Base-by-base conservation (phyloP, 2,797 vertebrate species). In the Silurus lanzhouensis region DNA sequence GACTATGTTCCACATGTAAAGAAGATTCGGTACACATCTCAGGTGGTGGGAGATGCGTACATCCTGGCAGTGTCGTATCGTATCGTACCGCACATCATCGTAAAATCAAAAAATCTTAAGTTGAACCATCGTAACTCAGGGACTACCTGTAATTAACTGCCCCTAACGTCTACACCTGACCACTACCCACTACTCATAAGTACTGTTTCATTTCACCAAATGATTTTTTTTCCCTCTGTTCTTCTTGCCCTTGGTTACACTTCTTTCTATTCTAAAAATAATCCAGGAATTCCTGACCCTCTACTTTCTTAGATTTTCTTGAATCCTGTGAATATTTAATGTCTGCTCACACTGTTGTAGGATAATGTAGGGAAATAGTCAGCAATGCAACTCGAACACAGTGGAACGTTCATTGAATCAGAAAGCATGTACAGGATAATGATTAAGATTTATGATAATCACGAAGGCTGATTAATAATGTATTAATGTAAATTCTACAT, bases 381-480 rank as follows among this genome's bases (percentile, higher is more conserved):
- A 72, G 67, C 22, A 25, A n/a, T 64, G 55, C 81, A 60, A 20
- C 63, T 27, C 8, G 22, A 58, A 84, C 64, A 79, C 75, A 63
- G 75, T 20, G 15, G 31, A 55, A 63, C 19, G 57, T 20, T 75
- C 14, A 48, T 75, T 75, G 27, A 66, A 66, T 31, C 64, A 31
- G 58, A 64, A 68, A 77, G 61, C 61, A 25, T 20, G 7, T 61
- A 57, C 31, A 57, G 22, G 76, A 44, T 79, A 44, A 46, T n/a
- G 58, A 79, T 79, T n/a, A 61, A 38, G 58, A 79, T 82, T 82
- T 38, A 68, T 67, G 63, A 81, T 81, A 25, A 81, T 81, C 63
- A 52, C 15, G 1, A 67, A 67, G 5, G n/a, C n/a, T 19, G 79
- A 68, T 27, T 67, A 19, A 64, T 83, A 55, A 76, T 75, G n/a